A percentile compares a stretch with the other conserved stretches of the same genome.
Conservation (phyloP, 2,113 vertebrate species). For the Mustela lutreola region DNA sequence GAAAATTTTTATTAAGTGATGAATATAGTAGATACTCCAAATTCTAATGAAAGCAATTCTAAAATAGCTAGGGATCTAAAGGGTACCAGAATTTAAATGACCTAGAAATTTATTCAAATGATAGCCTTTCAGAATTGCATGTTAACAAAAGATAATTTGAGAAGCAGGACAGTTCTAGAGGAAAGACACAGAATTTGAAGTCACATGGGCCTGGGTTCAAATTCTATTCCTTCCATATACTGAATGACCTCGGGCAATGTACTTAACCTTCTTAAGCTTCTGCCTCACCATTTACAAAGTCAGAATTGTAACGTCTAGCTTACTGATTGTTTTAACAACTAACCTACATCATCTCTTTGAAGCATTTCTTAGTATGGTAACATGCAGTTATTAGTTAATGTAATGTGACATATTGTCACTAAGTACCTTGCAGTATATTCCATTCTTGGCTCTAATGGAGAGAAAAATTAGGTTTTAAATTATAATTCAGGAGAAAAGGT, state of each 20-base stretch:
- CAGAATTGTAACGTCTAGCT: background rate
- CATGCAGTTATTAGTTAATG: background rate
- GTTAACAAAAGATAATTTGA: background rate
- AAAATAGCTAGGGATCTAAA: conserved; percentile 34
- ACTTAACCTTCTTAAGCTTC: conserved; percentile 5
- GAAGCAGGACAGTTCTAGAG: background rate
- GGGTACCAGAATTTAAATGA: background rate
- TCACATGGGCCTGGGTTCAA: background rate
- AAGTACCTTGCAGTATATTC: background rate
- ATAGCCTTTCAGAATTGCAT: conserved; percentile 48
- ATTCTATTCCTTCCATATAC: background rate
- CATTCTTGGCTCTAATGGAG: background rate
- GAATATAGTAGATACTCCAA: conserved; percentile 45
- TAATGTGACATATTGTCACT: background rate
- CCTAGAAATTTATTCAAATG: conserved; percentile 42
- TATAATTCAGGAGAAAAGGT: background rate
- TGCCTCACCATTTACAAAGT: conserved; percentile 25
- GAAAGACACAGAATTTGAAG: conserved; percentile 41
- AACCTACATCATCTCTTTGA: background rate
- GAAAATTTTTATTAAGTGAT: conserved; percentile 58
- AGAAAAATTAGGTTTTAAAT: conserved; percentile 31
- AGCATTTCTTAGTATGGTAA: background rate
- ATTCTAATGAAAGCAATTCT: conserved; percentile 31
- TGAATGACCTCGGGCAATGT: background rate
- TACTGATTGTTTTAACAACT: background rate